These are phyloP conservation scores for Anastrepha obliqua DNA, from an alignment of 1,140 invertebrate species.

Conservation along the genomic window DNA sequence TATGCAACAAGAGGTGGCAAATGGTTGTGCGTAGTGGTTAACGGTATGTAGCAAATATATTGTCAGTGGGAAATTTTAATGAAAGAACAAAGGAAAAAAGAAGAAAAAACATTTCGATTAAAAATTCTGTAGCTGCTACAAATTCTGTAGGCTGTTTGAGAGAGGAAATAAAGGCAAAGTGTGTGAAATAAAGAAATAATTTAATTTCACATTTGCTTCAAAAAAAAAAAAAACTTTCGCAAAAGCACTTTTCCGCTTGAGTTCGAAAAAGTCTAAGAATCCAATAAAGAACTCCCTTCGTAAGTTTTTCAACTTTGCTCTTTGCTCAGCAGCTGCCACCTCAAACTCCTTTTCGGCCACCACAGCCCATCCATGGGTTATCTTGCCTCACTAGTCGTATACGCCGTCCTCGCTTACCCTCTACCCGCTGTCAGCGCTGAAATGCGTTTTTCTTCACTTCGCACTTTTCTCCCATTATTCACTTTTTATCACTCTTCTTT, in stretches of 20 bases:
- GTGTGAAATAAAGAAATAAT: background rate
- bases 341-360: background rate
- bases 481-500: background rate
- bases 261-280: slow-evolving; percentile 13
- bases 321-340: background rate
- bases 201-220: slow-evolving; percentile 5
- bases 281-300: background rate
- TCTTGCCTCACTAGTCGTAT: background rate
- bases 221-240: slow-evolving; percentile 7
- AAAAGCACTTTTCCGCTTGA: slow-evolving; percentile 10
- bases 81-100: background rate
- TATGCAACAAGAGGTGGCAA: slow-evolving; percentile 26
- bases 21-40: background rate
- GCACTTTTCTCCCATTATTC: background rate
- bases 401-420: background rate
- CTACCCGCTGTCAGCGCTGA: background rate
- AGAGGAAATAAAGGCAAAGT: background rate
- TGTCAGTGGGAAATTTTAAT: background rate
- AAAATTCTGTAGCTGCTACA: background rate
- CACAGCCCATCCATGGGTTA: background rate
- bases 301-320: background rate
- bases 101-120: background rate
- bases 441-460: slow-evolving; percentile 5
- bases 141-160: too few species aligned
- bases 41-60: background rate